Evolutionary conservation across 2,113 vertebrate genomes (phyloP), one percentile per base, ranked within the genome.

Genomic region (Harpagus bidentatus): DNA sequence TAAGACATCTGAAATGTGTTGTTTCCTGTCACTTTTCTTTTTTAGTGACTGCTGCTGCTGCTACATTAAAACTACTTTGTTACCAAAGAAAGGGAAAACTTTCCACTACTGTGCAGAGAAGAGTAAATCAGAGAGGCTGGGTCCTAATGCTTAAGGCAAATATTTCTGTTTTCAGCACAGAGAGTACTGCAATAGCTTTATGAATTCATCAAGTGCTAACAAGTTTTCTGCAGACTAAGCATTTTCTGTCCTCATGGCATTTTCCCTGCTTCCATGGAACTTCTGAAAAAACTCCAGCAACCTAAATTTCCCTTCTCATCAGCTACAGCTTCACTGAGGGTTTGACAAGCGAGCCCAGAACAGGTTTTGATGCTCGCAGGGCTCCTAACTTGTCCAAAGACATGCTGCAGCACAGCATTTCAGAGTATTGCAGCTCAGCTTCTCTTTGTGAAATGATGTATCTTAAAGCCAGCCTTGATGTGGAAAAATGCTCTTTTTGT

Each of bases 341-440:
- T 52, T 94, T 79, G 74, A 66, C 14, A 11, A 6, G 6, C 0
- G 4, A 92, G n/a, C 34, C 32, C 73, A 61, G 63, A 78, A 65
- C 11, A 25, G 1, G 6, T 82, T 91, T 28, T 12, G 19, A 17
- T 74, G n/a, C 61, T 73, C 1, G 0, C 0, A 42, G 53, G 63
- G 48, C 63, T 45, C 3, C 0, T 13, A 50, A 50, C 50, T 70
- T 56, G 34, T 71, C 70, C 61, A 52, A 65, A 84, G 29, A 55
- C 19, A 6, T 2, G 29, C 73, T 65, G 32, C 53, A 87, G 48
- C 66, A 76, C 52, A 86, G 31, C 34, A 20, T 15, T 76, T 42
- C 28, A 66, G 22, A 36, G 38, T 13, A 47, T 10, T 43, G 43
- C n/a, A 72, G 77, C 38, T 42, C 42, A 81, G 43, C 32, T 69